Evolutionary conservation across 2,113 vertebrate genomes (phyloP), one percentile per base, ranked within the genome.

Genomic region (Paracanthobrama guichenoti): DNA sequence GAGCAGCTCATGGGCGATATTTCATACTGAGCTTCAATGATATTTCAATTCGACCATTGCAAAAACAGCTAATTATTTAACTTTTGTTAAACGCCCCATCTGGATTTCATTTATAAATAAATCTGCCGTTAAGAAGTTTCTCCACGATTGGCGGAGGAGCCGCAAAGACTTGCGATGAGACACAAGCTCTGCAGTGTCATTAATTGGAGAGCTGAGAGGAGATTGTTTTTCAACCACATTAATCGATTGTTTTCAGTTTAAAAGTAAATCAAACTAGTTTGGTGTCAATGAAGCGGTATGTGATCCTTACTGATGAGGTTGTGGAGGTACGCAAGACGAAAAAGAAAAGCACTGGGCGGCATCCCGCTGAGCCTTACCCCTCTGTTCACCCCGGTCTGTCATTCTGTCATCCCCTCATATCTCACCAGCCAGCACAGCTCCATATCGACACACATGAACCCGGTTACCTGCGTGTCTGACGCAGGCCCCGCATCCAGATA

Each of bases 361-460:
- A 31, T 78, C 72, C 28, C 31, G 57, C 44, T 59, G 79, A 73
- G 83, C 12, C 28, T 82, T 82, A 66, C 24, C 55, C 73, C 57
- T 14, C 35, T 6, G 31, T 69, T 69, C 78, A 48, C 66, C 83
- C 71, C 35, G 7, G 13, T 72, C 77, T 60, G 62, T 67, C 76
- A 78, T 53, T 77, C 60, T 81, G 77, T 50, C 77, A 81, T 22
- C 48, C 66, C 59, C 81, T 66, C 75, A 46, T 86, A 73, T 66
- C 76, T 79, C 81, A 74, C 50, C 28, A 55, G 53, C 53, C 28
- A 55, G 53, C 18, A 2, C 86, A 67, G 77, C 48, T 44, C 24
- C 75, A 66, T 53, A 75, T 75, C 46, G 26, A 71, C 82, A 87
- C 84, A 84, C n/a, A 48, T 67, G 55, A 66, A 86, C 82, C 31